Percentiles rank a stretch among this genome's conserved stretches.
Conservation (phyloP, 2,113 vertebrate species). For the Poeciliopsis prolifica region DNA sequence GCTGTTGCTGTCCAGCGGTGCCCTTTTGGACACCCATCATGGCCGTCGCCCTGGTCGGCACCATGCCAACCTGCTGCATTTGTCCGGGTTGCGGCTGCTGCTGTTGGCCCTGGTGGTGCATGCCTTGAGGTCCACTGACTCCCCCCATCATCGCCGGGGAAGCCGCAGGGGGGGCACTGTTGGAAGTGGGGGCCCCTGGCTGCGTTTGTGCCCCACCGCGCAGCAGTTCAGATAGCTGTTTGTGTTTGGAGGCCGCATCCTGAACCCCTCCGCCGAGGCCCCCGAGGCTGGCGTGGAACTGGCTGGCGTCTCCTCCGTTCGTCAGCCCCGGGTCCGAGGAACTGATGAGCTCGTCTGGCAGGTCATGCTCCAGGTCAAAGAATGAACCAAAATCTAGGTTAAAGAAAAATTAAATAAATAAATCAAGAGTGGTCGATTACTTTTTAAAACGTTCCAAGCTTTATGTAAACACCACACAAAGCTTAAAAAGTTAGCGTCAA, state of each 20-base stretch:
- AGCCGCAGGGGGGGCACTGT: conserved; percentile 66
- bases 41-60: conserved; percentile 69
- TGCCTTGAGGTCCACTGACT: conserved; percentile 68
- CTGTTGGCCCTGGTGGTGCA: conserved; percentile 64
- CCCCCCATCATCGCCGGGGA: conserved; percentile 75
- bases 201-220: conserved; percentile 83
- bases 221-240: conserved; percentile 95
- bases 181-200: conserved; percentile 78
- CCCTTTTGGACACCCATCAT: conserved; percentile 79
- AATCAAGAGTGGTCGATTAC: not conserved
- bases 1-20: conserved; percentile 74
- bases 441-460: not conserved
- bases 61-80: conserved; percentile 83
- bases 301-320: conserved; percentile 91
- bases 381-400: conserved; percentile 92
- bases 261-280: conserved; percentile 81
- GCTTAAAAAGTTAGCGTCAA: not conserved
- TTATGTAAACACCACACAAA: not conserved
- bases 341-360: conserved; percentile 97
- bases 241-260: conserved; percentile 97
- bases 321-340: conserved; percentile 90
- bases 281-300: conserved; percentile 88
- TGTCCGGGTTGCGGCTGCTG: conserved; percentile 80
- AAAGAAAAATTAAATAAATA: not conserved
- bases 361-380: conserved; percentile 96